These are phyloP conservation scores for Limnephilus auricula DNA, from an alignment of 2,888 invertebrate genomes.

Conservation along the genomic window DNA sequence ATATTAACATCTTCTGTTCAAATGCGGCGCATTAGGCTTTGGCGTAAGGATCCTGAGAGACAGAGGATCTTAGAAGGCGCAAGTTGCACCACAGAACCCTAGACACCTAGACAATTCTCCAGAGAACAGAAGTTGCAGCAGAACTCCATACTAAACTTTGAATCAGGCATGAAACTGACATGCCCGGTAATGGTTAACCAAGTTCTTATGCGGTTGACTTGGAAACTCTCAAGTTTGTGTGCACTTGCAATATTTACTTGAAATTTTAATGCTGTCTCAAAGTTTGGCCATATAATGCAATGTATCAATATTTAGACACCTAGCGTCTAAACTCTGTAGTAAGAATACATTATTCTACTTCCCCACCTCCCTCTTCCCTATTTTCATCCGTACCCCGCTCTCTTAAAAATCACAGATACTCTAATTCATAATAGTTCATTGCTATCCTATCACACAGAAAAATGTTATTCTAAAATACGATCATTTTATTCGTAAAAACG, in stretches of 20 bases:
- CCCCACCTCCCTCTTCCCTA: too few species aligned
- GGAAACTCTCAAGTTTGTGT: constrained; percentile 4
- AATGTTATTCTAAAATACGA: too few species aligned
- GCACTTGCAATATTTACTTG: constrained; percentile 11
- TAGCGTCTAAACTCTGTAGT: background rate
- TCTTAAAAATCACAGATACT: too few species aligned
- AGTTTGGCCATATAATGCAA: background rate
- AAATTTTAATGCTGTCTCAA: background rate
- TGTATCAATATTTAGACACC: background rate
- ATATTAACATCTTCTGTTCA: too few species aligned
- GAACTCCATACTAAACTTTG: constrained; percentile 15
- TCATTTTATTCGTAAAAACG: too few species aligned
- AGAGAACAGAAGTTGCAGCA: constrained; percentile 19
- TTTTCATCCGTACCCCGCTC: too few species aligned
- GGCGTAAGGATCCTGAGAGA: background rate
- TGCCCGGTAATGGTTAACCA: constrained; percentile 27
- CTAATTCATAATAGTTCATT: too few species aligned
- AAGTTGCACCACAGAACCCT: constrained; percentile 5
- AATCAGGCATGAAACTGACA: constrained; percentile 42
- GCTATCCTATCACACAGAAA: too few species aligned
- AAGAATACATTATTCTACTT: background rate
- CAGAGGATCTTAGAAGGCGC: background rate
- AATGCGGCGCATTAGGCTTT: background rate
- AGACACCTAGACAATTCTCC: background rate
- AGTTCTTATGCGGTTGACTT: constrained; percentile 33